Conservation (phyloP, 2,888 invertebrate genomes). For the Melanargia galathea region DNA sequence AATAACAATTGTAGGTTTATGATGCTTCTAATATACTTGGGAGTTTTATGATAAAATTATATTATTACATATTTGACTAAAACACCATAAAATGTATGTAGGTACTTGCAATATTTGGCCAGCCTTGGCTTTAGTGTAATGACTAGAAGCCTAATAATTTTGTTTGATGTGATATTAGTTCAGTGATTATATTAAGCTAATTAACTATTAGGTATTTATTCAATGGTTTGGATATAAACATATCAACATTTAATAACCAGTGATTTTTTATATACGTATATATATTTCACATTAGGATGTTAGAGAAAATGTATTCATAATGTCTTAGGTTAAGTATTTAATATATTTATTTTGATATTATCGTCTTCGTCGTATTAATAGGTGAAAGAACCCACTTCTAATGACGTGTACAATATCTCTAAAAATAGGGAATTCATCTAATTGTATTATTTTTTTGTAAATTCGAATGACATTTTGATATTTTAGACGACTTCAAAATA, state of each 20-base stretch:
- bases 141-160: background rate
- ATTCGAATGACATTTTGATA: background rate
- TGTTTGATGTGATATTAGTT: slow-evolving; percentile 3
- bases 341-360: too few species aligned
- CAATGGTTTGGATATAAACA: background rate
- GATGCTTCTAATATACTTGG: too few species aligned
- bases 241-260: background rate
- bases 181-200: background rate
- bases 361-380: too few species aligned
- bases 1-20: too few species aligned
- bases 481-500: background rate
- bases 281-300: too few species aligned
- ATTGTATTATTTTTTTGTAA: background rate
- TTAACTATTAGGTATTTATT: slow-evolving; percentile 5
- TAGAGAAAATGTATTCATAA: background rate
- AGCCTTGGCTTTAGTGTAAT: background rate
- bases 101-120: background rate
- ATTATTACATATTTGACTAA: too few species aligned
- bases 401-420: too few species aligned
- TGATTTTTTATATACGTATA: background rate
- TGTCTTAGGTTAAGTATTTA: background rate
- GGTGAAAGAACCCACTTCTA: too few species aligned
- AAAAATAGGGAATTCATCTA: background rate
- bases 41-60: too few species aligned
- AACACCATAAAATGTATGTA: too few species aligned